Base-by-base conservation (phyloP, 2,797 vertebrate species). In the Clarias pachynema region DNA sequence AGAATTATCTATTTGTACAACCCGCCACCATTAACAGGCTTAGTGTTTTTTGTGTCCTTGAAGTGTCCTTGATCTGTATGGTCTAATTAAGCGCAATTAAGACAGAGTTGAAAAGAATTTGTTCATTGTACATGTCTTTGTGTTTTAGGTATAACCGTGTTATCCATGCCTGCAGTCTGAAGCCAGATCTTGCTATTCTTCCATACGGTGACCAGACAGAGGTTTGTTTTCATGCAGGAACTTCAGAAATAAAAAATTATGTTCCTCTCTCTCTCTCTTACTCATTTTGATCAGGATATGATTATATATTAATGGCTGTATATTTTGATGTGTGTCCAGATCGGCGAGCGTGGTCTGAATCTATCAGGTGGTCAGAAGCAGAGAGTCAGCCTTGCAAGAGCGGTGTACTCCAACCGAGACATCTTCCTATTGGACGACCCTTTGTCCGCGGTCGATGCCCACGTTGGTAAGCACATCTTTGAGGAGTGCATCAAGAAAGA, bases 311-410 rank as follows among this genome's bases (percentile, higher is more conserved):
- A 49, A 20, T 40, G 1, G n/a, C 40, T 44, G 14, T 44, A 5
- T 84, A 18, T 89, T 53, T 44, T 84, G 14, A 59, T 89, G 72
- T 91, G 78, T 86, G 81, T 37, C 2, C 89, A 97, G 96, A 94
- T 96, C 5, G 94, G 96, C 60, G 95, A 96, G 89, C 91, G 93
- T 24, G 95, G 93, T 5, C 85, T 97, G 73, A 96, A 96, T 86
- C 91, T 97, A 70, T 96, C 96, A 0, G 96, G 96, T 18, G 96
- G 95, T 0, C 96, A 97, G 92, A 96, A 95, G 88, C 95, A 97
- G 94, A 93, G 94, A 81, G 91, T 97, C 86, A 96, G 94, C 88
- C 89, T 96, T 90, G 96, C 96, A 29, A 91, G 94, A 3, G 94
- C 95, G 0, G 89, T 96, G 78, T 97, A 96, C 82, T 94, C 95